Evolutionary conservation across 1,140 invertebrate genomes (phyloP), one percentile per base, ranked within the genome.

Genomic region (Telenomus remus): DNA sequence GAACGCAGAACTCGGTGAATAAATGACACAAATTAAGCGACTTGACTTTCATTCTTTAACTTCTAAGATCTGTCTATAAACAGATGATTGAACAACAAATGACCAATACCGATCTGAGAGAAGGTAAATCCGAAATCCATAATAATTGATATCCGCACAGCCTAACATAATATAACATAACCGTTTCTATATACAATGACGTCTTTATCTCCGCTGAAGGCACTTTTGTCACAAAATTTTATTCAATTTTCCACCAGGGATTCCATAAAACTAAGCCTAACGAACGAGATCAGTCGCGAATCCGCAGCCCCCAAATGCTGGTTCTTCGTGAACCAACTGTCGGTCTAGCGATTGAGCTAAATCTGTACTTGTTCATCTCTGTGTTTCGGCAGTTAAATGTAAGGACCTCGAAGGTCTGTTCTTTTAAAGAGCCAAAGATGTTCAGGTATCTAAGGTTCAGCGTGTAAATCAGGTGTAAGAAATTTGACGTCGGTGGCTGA

Each of bases 241-340:
- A 4, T 55, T 49, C 53, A 37, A 56, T 34, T n/a, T n/a, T 49
- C 44, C 11, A 13, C 43, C 13, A 44, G 43, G 9, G 4, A 63
- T 56, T 48, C 39, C 53, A 54, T 27, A 1, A 27, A 27, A 27
- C 6, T 39, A 39, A n/a, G 37, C 46, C 10, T 12, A 33, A 33
- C 13, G 13, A 47, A 46, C 56, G 35, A 72, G 48, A 68, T 75
- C 59, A 95, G 87, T 97, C 95, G 82, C 95, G 89, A 37, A 96
- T 95, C 70, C 94, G 87, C 5, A 95, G 86, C 1, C 94, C 94
- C 96, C 96, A 98, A 80, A 98, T 94, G 19, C 95, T 96, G 0
- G 95, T 96, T 78, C 95, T 89, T 75, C 93, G 87, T 10, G 93
- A 91, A 0, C 95, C 95, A 9, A 96, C 95, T 0, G 96, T 97